These are phyloP conservation scores for Sebastolobus alascanus DNA, from an alignment of 2,797 vertebrate species.

Conservation along the genomic window DNA sequence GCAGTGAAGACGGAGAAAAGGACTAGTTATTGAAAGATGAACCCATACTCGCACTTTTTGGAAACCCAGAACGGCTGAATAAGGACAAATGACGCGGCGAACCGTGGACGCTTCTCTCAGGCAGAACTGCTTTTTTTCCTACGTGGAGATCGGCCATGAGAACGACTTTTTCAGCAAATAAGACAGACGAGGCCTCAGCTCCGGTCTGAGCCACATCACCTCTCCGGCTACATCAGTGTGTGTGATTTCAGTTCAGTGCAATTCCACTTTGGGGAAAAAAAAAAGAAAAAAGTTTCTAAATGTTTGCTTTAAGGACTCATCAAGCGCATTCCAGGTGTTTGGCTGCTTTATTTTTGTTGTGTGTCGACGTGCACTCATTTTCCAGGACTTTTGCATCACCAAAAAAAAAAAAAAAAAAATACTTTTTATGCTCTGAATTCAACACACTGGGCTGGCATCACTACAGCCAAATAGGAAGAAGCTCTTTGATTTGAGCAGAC, in stretches of 20 bases:
- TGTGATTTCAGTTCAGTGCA: constrained; percentile 71
- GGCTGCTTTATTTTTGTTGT: constrained; percentile 68
- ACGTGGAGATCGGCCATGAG: constrained; percentile 39
- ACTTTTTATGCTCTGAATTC: constrained; percentile 32
- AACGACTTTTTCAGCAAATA: constrained; percentile 57
- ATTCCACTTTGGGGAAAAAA: constrained; percentile 48
- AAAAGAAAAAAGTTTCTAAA: constrained; percentile 51
- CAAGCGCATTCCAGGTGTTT: constrained; percentile 73
- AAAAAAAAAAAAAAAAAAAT: constrained; percentile 30
- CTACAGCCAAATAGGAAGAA: constrained; percentile 74
- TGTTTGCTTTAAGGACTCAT: constrained; percentile 77
- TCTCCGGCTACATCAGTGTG: constrained; percentile 54
- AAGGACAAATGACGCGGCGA: constrained; percentile 46
- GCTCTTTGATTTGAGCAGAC: constrained; percentile 68
- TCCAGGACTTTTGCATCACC: constrained; percentile 52
- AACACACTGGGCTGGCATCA: constrained; percentile 51
- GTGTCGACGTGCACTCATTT: constrained; percentile 59
- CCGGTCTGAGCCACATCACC: constrained; percentile 58
- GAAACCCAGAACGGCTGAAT: constrained; percentile 35
- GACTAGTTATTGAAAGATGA: constrained; percentile 84
- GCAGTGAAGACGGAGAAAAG: constrained; percentile 98
- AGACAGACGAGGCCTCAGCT: constrained; percentile 24
- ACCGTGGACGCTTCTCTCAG: constrained; percentile 76
- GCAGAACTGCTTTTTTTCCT: constrained; percentile 66
- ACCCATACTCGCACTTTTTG: constrained; percentile 63